phyloP scores from a whole-genome alignment of 2,113 vertebrate genomes.

The Amblyopsis rosae region DNA sequence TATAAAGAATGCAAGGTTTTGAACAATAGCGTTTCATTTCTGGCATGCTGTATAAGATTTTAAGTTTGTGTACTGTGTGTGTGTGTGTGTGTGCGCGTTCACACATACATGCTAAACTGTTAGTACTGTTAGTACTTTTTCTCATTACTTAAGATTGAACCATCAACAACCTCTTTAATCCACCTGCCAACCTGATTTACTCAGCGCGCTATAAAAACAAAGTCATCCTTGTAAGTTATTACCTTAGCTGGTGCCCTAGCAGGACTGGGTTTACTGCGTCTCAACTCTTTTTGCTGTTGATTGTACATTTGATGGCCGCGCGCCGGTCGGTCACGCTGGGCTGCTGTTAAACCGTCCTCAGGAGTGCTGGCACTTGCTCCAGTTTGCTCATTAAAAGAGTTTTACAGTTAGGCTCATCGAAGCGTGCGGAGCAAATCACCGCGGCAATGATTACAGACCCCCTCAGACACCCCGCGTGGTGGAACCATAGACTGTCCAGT shows the following conservation, averaged over 20 bases:
- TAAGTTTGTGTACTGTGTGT: background rate
- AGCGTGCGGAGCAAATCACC: conserved; percentile 29
- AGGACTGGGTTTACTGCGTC: background rate
- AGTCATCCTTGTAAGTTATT: background rate
- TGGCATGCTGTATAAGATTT: too few species aligned
- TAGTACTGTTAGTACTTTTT: background rate
- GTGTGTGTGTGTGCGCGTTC: background rate
- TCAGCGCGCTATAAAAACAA: background rate
- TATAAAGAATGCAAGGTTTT: too few species aligned
- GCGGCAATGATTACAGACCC: conserved; percentile 25
- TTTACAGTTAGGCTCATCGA: conserved; percentile 42
- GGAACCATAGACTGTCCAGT: background rate
- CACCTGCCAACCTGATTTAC: too few species aligned
- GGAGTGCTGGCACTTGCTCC: conserved; percentile 34
- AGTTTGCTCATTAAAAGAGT: conserved; percentile 56
- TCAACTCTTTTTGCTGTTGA: background rate
- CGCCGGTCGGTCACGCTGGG: conserved; percentile 27
- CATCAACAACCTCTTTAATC: background rate
- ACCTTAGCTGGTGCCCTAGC: background rate
- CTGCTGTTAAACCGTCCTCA: conserved; percentile 42
- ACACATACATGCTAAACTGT: too few species aligned
- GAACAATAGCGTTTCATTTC: too few species aligned
- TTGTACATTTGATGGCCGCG: too few species aligned
- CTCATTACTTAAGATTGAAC: background rate
- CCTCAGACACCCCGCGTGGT: background rate